A percentile compares a stretch with the other conserved stretches of the same genome.
These are phyloP conservation scores for Pachyuromys duprasi DNA, from an alignment of 2,797 vertebrate genomes.

Conservation along the genomic window DNA sequence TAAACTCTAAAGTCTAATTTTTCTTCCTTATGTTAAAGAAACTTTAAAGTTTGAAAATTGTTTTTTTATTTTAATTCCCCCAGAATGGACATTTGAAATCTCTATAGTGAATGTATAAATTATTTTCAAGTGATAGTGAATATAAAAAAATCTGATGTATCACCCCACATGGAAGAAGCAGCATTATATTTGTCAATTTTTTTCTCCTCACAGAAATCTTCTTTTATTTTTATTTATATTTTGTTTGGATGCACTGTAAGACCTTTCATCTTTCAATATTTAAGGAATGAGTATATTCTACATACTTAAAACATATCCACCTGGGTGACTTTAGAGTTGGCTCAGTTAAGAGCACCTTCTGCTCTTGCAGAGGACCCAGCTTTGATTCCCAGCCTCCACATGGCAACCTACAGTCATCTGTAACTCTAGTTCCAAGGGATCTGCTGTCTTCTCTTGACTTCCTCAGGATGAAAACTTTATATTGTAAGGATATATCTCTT, in stretches of 20 bases:
- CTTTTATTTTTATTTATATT: background rate
- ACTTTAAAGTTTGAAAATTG: background rate
- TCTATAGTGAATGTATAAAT: background rate
- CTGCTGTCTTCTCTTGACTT: background rate
- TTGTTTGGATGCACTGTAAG: background rate
- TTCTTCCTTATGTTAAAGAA: background rate
- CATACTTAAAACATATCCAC: background rate
- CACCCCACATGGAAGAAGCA: background rate
- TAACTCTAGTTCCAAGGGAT: background rate
- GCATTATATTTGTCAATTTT: background rate
- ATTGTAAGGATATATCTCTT: background rate
- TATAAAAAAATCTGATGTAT: background rate
- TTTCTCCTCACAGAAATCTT: background rate
- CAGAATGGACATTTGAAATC: background rate
- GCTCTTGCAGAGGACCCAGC: background rate
- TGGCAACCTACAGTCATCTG: too few species aligned
- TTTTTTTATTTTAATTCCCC: background rate
- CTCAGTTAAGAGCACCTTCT: background rate
- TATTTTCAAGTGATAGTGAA: background rate
- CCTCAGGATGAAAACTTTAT: background rate
- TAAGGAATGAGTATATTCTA: background rate
- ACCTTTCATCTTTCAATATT: background rate
- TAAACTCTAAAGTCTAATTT: conserved; percentile 1
- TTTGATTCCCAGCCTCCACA: background rate
- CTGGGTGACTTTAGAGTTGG: background rate